A percentile compares a stretch with the other conserved stretches of the same genome.
These are phyloP conservation scores for Papilio elwesi DNA, from an alignment of 2,888 invertebrate species.

Conservation along the genomic window DNA sequence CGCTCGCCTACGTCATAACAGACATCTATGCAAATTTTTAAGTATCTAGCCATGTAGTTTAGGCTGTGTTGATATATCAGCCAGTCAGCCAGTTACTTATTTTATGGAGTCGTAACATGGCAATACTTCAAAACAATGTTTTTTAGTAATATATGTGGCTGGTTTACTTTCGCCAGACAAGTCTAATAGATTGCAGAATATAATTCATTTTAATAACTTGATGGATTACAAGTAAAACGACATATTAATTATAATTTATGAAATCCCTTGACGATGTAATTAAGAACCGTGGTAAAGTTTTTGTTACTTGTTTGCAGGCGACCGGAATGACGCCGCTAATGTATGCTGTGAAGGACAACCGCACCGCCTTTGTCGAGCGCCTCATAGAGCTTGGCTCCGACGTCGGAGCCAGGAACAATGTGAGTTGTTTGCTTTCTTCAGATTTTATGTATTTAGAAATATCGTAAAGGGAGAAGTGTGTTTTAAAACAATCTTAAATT, in stretches of 20 bases:
- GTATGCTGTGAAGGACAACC: constrained; percentile 98
- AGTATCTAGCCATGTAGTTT: too few species aligned
- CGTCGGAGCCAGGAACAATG: constrained; percentile 95
- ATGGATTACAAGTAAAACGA: background rate
- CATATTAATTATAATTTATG: background rate
- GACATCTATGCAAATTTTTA: too few species aligned
- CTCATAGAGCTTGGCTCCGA: constrained; percentile 97
- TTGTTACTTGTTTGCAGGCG: constrained; percentile 85
- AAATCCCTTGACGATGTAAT: constrained; percentile 8
- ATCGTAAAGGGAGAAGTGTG: too few species aligned
- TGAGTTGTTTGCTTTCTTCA: constrained; percentile 82
- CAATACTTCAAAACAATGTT: too few species aligned
- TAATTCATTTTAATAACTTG: background rate
- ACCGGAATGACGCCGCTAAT: constrained; percentile 98
- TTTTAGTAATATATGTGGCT: background rate
- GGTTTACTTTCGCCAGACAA: background rate
- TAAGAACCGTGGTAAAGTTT: background rate
- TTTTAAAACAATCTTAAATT: too few species aligned
- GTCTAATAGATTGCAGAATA: background rate
- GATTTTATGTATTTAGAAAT: background rate
- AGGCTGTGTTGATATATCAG: too few species aligned
- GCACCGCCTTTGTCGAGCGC: constrained; percentile 94
- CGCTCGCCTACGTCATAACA: too few species aligned
- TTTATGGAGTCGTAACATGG: too few species aligned
- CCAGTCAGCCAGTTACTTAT: too few species aligned